Conservation (phyloP, 1,140 invertebrate genomes). For the Phocides pigmalion region DNA sequence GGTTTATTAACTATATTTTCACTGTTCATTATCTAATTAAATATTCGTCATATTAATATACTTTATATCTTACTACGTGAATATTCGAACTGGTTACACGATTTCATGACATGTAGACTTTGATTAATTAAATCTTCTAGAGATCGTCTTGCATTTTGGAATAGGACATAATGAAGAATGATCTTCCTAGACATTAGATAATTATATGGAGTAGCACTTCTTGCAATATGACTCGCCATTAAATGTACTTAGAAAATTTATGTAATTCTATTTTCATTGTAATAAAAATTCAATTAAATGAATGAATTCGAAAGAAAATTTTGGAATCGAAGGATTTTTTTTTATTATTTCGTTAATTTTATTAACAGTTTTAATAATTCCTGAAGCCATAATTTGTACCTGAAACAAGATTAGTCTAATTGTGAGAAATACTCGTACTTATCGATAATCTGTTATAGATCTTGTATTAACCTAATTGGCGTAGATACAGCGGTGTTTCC, state of each 20-base stretch:
- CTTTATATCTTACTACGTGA: neutral
- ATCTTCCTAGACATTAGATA: neutral
- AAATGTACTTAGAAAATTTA: neutral
- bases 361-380: neutral
- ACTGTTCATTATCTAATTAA: no score
- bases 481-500: slow-evolving; percentile 1
- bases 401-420: neutral
- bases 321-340: no score
- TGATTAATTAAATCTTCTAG: neutral
- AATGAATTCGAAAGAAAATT: no score
- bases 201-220: no score
- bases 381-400: neutral
- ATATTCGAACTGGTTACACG: neutral
- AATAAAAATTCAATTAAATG: no score
- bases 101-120: no score
- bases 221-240: no score
- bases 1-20: no score
- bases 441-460: slow-evolving; percentile 17
- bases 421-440: neutral
- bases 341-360: neutral
- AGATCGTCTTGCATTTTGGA: neutral
- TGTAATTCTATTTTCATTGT: neutral
- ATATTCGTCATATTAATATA: no score
- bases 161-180: neutral
- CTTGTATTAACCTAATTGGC: slow-evolving; percentile 15